A percentile compares a stretch with the other conserved stretches of the same genome.
phyloP scores from a whole-genome alignment of 2,113 vertebrate species.

The Cyphomyrus discorhynchus region DNA sequence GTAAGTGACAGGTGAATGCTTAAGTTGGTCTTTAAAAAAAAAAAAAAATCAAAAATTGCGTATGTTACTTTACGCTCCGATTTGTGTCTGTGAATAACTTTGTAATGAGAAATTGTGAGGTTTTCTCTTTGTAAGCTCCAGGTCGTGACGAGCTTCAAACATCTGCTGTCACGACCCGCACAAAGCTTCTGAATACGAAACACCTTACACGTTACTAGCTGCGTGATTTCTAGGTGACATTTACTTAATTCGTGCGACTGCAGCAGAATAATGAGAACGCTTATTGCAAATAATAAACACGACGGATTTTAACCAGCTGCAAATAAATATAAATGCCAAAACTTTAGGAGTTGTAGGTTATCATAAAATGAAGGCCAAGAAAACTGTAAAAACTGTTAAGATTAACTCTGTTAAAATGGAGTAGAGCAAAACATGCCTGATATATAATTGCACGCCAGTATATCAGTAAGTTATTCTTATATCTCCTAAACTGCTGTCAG shows the following conservation, averaged over 20 bases:
- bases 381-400: background rate
- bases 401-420: background rate
- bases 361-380: background rate
- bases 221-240: background rate
- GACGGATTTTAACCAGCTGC: background rate
- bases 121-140: conserved; percentile 41
- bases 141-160: background rate
- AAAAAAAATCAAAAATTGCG: background rate
- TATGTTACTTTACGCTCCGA: conserved; percentile 21
- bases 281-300: background rate
- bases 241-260: background rate
- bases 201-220: background rate
- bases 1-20: background rate
- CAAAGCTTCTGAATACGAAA: background rate
- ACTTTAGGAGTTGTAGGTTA: background rate
- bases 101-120: conserved; percentile 59
- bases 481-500: background rate
- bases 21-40: background rate
- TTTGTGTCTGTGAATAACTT: conserved; percentile 53
- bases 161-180: conserved; percentile 11
- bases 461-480: background rate
- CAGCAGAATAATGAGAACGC: background rate
- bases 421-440: background rate
- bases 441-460: background rate
- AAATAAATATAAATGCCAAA: background rate